Base-by-base conservation (phyloP, 2,888 invertebrate species). In the Leucophenga maculata region DNA sequence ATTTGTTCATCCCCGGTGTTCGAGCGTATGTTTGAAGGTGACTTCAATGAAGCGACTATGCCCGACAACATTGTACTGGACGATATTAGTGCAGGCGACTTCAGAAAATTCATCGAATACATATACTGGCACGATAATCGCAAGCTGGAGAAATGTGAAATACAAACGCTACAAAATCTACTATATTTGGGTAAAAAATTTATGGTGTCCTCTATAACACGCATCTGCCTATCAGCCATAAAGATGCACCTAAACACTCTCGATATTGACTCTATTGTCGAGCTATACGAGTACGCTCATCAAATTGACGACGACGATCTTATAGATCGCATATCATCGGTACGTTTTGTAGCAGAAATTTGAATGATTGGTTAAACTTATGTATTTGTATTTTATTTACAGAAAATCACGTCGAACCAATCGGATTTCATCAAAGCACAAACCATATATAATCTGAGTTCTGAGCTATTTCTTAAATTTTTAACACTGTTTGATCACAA, bases 171-270 rank as follows among this genome's bases (percentile, higher is more conserved):
- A 16, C 75, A 78, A 65, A 59, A 74, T 0, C 31, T 77, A 39
- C 77, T 77, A 0, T 78, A 78, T 48, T 32, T 77, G 8, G 74
- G 77, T 65, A 78, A 77, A 52, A 77, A 77, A 31, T 78, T 78
- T 39, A 73, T 78, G 75, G 69, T 78, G 2, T 16, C 69, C 0
- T n/a, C 32, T n/a, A 64, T 78, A 65, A 77, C 72, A 11, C 55
- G 9, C 0, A 69, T 65, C 13, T 78, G 78, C 11, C 13, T 78
- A 14, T 22, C 18, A 44, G 26, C 31, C 9, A 57, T 78, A 14
- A 70, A 65, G 16, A 26, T 54, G 0, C 71, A 74, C 0, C 20
- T 77, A 3, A 1, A 0, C 18, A 54, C 68, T 0, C 6, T 78
- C 22, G 68, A 68, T 9, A n/a, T 50, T 13, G 68, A 78, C 68